phyloP scores from a whole-genome alignment of 2,113 vertebrate genomes.

The Microtus pennsylvanicus region DNA sequence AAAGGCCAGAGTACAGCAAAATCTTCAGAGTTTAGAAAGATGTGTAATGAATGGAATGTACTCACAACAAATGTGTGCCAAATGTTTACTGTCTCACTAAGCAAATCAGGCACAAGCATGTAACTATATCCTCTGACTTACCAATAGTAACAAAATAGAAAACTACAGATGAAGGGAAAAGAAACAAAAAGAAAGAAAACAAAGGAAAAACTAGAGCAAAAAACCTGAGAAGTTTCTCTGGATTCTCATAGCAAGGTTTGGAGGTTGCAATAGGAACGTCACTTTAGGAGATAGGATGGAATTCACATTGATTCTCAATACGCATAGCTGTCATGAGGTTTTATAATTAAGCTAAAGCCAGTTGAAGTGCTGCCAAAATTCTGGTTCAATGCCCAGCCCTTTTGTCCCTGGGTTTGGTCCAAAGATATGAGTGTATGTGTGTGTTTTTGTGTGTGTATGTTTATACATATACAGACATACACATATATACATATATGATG shows the following conservation, averaged over 20 bases:
- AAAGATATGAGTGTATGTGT: background rate
- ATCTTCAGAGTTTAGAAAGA: background rate
- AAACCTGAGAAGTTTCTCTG: background rate
- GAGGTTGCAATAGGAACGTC: background rate
- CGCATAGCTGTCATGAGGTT: background rate
- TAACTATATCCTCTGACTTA: background rate
- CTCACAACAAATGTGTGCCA: background rate
- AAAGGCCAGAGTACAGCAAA: background rate
- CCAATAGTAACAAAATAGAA: conserved; percentile 19
- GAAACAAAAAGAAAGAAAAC: background rate
- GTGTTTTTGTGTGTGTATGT: background rate
- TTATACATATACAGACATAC: too few species aligned
- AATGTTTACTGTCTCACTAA: background rate
- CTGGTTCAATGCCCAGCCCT: background rate
- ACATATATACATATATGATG: background rate
- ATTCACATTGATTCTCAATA: background rate
- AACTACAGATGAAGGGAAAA: background rate
- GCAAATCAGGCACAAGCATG: background rate
- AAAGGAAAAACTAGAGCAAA: background rate
- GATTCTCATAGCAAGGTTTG: background rate
- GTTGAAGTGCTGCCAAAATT: background rate
- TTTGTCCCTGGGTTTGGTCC: background rate
- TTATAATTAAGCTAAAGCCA: background rate
- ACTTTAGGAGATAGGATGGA: background rate
- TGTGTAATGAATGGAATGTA: background rate